Evolutionary conservation across 2,888 invertebrate species (phyloP).

Genomic region (Seladonia tumulorum): DNA sequence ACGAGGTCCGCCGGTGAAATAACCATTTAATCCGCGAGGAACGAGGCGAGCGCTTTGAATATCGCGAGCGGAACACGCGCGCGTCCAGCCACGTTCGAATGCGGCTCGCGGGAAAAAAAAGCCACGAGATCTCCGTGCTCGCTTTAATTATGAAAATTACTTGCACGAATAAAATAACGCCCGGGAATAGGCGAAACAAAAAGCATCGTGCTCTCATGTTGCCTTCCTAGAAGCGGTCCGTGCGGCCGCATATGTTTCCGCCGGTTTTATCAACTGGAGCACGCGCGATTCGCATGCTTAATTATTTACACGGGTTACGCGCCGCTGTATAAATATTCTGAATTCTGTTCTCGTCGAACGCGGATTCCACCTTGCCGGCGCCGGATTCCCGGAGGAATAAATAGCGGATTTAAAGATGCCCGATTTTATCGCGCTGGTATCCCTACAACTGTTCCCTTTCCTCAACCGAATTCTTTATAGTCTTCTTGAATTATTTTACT

Average conservation of each 20-base stretch:
- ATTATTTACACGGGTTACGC: slow-evolving; percentile 49
- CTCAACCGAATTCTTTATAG: not conserved
- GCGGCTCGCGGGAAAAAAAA: not conserved
- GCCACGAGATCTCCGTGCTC: not conserved
- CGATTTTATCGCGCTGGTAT: not conserved
- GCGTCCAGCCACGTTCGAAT: slow-evolving; percentile 1
- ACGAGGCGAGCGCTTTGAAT: slow-evolving; percentile 32
- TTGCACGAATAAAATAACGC: slow-evolving; percentile 25
- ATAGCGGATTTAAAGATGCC: not conserved
- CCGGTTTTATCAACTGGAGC: slow-evolving; percentile 51
- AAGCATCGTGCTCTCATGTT: not conserved
- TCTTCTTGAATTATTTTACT: not conserved
- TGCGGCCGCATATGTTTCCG: slow-evolving; percentile 25
- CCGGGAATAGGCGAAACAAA: not conserved
- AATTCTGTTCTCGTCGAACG: not conserved
- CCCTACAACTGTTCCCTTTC: not conserved
- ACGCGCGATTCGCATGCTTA: slow-evolving; percentile 47
- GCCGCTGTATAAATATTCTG: slow-evolving; percentile 1
- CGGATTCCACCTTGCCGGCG: not conserved
- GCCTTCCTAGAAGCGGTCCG: not conserved
- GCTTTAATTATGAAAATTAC: slow-evolving; percentile 58
- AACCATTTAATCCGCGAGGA: slow-evolving; percentile 34
- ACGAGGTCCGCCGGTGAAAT: slow-evolving; percentile 20
- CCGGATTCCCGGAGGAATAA: not conserved
- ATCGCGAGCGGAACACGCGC: slow-evolving; percentile 9